These are phyloP conservation scores for Cacatua alba DNA, from an alignment of 2,113 vertebrate species.

Conservation along the genomic window DNA sequence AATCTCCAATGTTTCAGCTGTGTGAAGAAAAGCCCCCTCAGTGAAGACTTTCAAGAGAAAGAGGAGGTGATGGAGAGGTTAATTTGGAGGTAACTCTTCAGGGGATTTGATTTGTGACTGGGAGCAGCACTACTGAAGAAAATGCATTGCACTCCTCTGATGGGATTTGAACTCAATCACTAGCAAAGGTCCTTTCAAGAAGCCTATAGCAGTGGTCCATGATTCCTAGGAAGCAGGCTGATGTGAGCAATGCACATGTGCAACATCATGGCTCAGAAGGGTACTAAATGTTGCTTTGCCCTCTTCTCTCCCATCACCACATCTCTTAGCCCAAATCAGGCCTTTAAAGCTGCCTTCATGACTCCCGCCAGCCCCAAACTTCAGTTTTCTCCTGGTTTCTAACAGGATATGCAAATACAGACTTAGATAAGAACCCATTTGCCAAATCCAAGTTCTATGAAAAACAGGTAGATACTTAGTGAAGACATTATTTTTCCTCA, in stretches of 20 bases:
- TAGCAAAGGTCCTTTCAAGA: neutral
- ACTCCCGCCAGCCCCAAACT: neutral
- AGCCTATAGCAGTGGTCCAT: neutral
- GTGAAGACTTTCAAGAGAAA: neutral
- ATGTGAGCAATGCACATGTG: neutral
- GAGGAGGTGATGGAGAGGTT: neutral
- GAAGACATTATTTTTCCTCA: neutral
- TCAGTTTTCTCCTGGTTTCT: neutral
- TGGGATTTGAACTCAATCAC: neutral
- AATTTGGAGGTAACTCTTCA: neutral
- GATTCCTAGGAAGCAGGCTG: neutral
- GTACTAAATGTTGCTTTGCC: neutral
- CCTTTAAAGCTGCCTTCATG: neutral
- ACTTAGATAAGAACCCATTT: neutral
- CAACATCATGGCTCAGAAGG: neutral
- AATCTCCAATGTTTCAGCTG: neutral
- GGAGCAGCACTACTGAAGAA: neutral
- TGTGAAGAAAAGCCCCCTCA: neutral
- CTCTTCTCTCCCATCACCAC: neutral
- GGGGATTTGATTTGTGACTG: neutral
- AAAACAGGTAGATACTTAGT: neutral
- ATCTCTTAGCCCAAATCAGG: neutral
- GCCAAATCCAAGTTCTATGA: neutral
- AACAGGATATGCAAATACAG: neutral
- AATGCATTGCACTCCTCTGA: neutral